Evolutionary conservation across 2,888 invertebrate species (phyloP), one percentile per base, ranked within the genome.

Genomic region (Heteromurus nitidus): DNA sequence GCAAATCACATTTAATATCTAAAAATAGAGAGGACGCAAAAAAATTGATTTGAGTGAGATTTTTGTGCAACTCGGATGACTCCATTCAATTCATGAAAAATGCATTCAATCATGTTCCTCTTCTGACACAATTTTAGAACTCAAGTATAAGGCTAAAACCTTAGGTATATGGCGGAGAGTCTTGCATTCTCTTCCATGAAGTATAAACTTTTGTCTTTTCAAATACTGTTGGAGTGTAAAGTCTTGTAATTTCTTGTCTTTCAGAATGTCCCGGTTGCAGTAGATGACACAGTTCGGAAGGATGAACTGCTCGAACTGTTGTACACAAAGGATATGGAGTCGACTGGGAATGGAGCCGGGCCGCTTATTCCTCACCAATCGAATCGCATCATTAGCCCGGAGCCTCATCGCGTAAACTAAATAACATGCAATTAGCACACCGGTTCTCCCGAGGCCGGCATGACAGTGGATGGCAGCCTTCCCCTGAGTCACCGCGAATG

Each of bases 381-480:
- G 92, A 81, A 96, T 95, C 3, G 95, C 95, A 85, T 95, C 94
- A 88, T 93, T 93, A 5, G 95, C 94, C 68, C 92, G 90, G 68
- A 95, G 92, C 82, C 95, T 91, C 87, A 95, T 91, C 11, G 93
- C 93, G 90, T 94, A 96, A 24, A 96, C 93, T 74, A 96, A 91
- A 90, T 94, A 96, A 88, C 95, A 95, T 0, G 96, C 95, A 85
- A 96, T 95, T 31, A 96, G 90, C 42, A 96, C 95, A 0, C 96
- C 96, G 0, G 96, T 96, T 83, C 96, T 90, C 2, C 95, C 96
- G 58, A 94, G 90, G 85, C 94, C 94, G 88, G 96, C 96, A 90
- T 96, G 96, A 88, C 96, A 96, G 88, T 96, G 96, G 80, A 96
- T 92, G 1, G 95, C 95, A 0, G 94, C 93, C 88, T 94, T 92